phyloP scores from a whole-genome alignment of 2,113 vertebrate genomes.

The Coregonus clupeaformis region DNA sequence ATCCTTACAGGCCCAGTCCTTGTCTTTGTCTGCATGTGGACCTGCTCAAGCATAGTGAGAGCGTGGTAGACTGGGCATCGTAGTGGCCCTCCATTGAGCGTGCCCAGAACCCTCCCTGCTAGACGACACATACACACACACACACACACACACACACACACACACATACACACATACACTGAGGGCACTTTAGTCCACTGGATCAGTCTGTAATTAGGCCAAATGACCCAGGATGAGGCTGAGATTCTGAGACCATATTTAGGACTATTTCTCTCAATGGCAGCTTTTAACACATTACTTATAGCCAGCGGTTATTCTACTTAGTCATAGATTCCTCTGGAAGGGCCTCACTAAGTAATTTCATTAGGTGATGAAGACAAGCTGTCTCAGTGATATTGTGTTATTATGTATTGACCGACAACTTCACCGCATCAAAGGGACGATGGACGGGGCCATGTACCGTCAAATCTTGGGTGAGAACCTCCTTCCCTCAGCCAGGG shows the following conservation, averaged over 20 bases:
- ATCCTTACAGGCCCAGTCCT: not conserved
- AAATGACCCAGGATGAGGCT: not conserved
- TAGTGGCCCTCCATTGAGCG: not conserved
- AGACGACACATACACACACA: too few species aligned
- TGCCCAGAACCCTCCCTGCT: too few species aligned
- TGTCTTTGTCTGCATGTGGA: constrained; percentile 12
- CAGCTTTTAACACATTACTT: not conserved
- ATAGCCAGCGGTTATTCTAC: not conserved
- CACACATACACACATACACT: too few species aligned
- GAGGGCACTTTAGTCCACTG: not conserved
- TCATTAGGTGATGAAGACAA: not conserved
- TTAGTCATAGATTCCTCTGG: not conserved
- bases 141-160: too few species aligned
- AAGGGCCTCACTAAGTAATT: not conserved
- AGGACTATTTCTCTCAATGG: not conserved
- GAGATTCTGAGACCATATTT: constrained; percentile 1
- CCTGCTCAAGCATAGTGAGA: not conserved
- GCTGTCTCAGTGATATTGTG: not conserved
- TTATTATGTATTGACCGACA: not conserved
- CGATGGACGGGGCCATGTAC: too few species aligned
- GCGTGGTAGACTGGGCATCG: not conserved
- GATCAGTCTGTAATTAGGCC: not conserved
- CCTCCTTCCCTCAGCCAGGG: too few species aligned
- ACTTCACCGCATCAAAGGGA: too few species aligned
- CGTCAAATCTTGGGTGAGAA: too few species aligned